Base-by-base conservation (phyloP, 2,113 vertebrate genomes). In the Brienomyrus longianalis region DNA sequence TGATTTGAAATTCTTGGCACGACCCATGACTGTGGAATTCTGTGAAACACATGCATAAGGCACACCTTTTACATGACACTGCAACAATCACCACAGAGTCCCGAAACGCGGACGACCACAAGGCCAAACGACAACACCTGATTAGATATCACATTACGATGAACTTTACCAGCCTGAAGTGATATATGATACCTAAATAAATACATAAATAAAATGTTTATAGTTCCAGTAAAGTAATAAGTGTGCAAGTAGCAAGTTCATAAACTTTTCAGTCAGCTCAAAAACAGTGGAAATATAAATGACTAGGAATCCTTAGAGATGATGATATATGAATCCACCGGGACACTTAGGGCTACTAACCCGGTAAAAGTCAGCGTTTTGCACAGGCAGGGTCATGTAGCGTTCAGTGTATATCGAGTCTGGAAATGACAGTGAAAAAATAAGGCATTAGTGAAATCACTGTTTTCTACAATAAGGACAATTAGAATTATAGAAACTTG, bases 11-110 rank as follows among this genome's bases (percentile, higher is more conserved):
- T 99, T 97, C 94, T 96, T 95, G 91, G 98, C 98, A 95, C 97
- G 96, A 91, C 92, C 96, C 91, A 96, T 99, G 91, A 99, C 98
- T 80, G 98, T 98, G 91, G 98, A 97, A 96, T 95, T 98, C 98
- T 99, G 93, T 66, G 90, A 90, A 93, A 87, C 43, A 83, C 90
- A 83, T 70, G 86, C 35, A 90, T n/a, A 56, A 91, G 23, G 23
- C 15, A 51, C 19, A 87, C 7, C 15, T 27, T 27, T 86, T 17
- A 86, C 23, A 35, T 19, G 3, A 48, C 50, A 5, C 70, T 35
- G 70, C 31, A 74, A 74, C 13, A 3, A 39, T 74, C 27, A 15
- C 70, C 70, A 35, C 7, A 10, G 70, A 77, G 70, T 39, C 15
- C 31, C 15, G 27, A 39, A 77, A 77, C 4, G 15, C 1, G 13